These are phyloP conservation scores for Drosophila setifemur DNA, from an alignment of 1,140 invertebrate species.

Conservation along the genomic window DNA sequence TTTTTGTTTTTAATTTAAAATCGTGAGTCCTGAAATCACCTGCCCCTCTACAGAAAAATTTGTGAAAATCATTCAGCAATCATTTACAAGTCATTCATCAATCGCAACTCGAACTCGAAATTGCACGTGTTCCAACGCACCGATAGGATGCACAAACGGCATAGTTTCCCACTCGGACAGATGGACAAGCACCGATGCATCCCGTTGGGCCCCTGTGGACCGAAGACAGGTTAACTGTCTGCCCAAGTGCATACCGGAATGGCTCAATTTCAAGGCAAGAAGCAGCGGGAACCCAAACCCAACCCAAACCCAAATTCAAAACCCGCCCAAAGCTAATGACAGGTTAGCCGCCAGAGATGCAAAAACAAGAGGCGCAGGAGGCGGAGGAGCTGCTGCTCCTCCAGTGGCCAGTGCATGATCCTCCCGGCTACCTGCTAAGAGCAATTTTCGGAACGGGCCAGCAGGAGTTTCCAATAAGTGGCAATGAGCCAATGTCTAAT, in stretches of 20 bases:
- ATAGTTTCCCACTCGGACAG: neutral
- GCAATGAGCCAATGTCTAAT: conserved; percentile 66
- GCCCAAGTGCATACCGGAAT: conserved; percentile 59
- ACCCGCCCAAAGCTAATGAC: conserved; percentile 64
- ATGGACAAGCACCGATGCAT: neutral
- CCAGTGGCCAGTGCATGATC: conserved; percentile 60
- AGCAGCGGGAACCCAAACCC: conserved; percentile 35
- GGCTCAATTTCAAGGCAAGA: conserved; percentile 66
- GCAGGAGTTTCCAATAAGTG: conserved; percentile 70
- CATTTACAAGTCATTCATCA: conserved; percentile 17
- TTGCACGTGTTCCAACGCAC: neutral
- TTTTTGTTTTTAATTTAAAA: too few species aligned
- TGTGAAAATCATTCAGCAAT: neutral
- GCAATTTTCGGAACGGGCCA: conserved; percentile 36
- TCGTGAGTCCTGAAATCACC: too few species aligned
- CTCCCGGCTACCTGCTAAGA: conserved; percentile 66
- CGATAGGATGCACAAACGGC: conserved; percentile 3
- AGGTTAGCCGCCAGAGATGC: conserved; percentile 73
- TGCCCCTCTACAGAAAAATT: neutral
- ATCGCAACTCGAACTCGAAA: neutral
- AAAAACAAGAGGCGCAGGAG: conserved; percentile 23
- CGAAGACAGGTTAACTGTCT: neutral
- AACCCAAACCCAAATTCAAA: conserved; percentile 12
- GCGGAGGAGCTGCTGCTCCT: conserved; percentile 12
- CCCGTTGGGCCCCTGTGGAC: conserved; percentile 14